These are phyloP conservation scores for Shinisaurus crocodilurus DNA, from an alignment of 2,113 vertebrate species.

Conservation along the genomic window DNA sequence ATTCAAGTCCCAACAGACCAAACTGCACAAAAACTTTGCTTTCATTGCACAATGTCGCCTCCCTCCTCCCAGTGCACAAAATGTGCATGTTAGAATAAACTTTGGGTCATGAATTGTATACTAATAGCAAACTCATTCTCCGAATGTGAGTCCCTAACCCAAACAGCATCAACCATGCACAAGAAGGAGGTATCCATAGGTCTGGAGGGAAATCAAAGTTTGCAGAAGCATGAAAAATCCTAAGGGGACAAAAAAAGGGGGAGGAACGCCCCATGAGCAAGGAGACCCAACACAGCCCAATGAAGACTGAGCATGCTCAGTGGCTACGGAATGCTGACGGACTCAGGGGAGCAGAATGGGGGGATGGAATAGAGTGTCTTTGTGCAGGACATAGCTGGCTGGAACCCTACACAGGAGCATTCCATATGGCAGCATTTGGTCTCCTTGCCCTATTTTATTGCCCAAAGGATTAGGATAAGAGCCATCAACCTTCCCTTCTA, in stretches of 20 bases:
- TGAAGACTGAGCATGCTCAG: no score
- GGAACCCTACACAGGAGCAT: not conserved
- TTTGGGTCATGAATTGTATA: no score
- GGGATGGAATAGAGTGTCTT: no score
- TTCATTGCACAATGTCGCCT: not conserved
- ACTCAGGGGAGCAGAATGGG: no score
- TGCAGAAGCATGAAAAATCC: not conserved
- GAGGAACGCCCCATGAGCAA: not conserved
- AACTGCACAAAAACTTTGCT: not conserved
- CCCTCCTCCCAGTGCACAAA: not conserved
- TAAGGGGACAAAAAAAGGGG: not conserved
- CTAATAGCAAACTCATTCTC: no score
- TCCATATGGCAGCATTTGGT: not conserved
- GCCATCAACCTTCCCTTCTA: not conserved
- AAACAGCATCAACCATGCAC: not conserved
- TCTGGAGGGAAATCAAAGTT: not conserved
- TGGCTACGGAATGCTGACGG: no score
- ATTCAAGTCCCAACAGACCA: not conserved
- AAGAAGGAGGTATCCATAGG: not conserved
- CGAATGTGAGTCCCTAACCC: no score
- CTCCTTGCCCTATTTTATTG: not conserved
- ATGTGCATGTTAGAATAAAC: not conserved
- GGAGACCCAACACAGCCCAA: no score
- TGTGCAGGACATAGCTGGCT: not conserved
- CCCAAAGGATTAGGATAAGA: not conserved